Conservation (phyloP, 2,888 invertebrate genomes). For the Drosophila siamana region DNA sequence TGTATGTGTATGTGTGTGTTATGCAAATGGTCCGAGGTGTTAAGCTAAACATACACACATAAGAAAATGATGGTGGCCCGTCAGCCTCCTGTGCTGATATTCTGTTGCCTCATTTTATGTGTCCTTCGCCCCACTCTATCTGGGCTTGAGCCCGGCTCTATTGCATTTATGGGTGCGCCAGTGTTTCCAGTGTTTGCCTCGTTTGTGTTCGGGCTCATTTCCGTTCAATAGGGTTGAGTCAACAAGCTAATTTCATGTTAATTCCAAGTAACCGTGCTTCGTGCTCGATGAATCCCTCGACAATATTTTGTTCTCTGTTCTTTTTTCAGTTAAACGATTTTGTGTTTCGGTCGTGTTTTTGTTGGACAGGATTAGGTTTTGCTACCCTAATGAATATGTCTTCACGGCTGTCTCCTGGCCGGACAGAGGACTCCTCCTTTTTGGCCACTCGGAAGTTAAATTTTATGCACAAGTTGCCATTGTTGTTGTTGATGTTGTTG, state of each 20-base stretch:
- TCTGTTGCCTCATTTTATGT: conserved; percentile 50
- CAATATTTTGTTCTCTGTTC: conserved; percentile 5
- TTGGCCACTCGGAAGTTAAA: conserved; percentile 51
- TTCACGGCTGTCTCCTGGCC: conserved; percentile 10
- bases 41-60: conserved; percentile 23
- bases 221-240: conserved; percentile 65
- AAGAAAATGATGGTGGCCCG: conserved; percentile 27
- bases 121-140: background rate
- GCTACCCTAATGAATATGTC: conserved; percentile 46
- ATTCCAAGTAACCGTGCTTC: conserved; percentile 51
- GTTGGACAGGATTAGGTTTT: conserved; percentile 22
- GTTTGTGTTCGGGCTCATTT: conserved; percentile 59
- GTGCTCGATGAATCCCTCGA: conserved; percentile 8
- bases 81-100: conserved; percentile 55
- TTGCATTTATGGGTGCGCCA: conserved; percentile 24
- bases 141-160: background rate
- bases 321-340: conserved; percentile 4
- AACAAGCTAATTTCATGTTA: conserved; percentile 62
- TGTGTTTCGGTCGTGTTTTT: conserved; percentile 3
- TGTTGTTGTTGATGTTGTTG: conserved; percentile 29
- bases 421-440: background rate
- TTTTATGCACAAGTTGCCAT: conserved; percentile 68
- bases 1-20: conserved; percentile 23
- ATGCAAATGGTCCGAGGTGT: conserved; percentile 50
- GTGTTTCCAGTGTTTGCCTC: conserved; percentile 32